Conservation (phyloP, 2,113 vertebrate species). For the Cryptotis parvus region DNA sequence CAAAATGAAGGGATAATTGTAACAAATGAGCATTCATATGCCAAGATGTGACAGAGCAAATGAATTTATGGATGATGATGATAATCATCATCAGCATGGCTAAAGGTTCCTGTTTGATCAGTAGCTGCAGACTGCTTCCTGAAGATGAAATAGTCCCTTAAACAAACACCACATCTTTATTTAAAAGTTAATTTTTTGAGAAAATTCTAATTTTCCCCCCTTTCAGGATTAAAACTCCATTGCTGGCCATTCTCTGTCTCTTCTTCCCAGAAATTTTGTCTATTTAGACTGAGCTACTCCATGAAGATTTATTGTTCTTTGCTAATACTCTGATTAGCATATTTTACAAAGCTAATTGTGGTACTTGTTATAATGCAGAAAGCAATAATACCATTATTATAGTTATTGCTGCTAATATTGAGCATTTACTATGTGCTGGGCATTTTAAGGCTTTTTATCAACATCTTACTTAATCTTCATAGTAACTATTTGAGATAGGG, state of each 20-base stretch:
- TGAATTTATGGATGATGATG: conserved; percentile 57
- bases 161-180: neutral
- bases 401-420: neutral
- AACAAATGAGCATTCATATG: conserved; percentile 61
- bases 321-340: neutral
- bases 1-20: conserved; percentile 67
- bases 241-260: neutral
- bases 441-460: neutral
- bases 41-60: conserved; percentile 32
- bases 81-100: conserved; percentile 34
- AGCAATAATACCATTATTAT: neutral
- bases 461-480: neutral
- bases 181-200: conserved; percentile 31
- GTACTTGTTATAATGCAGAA: neutral
- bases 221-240: neutral
- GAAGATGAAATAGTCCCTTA: neutral
- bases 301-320: neutral
- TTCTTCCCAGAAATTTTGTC: neutral
- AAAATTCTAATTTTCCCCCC: neutral
- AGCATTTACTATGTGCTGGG: neutral
- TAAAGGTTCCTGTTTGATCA: conserved; percentile 27
- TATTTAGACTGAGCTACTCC: neutral
- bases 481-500: neutral
- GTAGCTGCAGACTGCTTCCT: neutral
- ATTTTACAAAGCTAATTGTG: neutral